Evolutionary conservation across 2,113 vertebrate species (phyloP).

Genomic region (Sinosuthora webbiana): DNA sequence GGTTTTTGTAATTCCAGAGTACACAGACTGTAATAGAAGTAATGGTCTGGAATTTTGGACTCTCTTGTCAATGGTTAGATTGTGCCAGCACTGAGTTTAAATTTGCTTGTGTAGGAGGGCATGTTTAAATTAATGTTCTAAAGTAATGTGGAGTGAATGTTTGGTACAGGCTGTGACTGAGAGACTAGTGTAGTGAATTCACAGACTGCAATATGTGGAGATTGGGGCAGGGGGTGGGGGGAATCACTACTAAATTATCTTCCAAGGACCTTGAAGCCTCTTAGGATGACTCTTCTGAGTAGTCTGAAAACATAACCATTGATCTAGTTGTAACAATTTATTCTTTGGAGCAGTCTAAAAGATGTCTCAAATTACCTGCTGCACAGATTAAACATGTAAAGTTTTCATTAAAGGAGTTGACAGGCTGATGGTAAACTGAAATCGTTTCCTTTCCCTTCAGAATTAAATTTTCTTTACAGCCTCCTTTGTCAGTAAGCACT

Average conservation of each 20-base stretch:
- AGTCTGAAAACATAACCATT: not conserved
- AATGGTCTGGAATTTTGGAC: not conserved
- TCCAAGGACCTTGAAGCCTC: not conserved
- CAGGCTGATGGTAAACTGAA: slow-evolving; percentile 35
- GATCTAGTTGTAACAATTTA: not conserved
- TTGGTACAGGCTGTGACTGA: not conserved
- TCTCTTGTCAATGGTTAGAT: not conserved
- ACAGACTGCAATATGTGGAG: not conserved
- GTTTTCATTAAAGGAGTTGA: slow-evolving; percentile 27
- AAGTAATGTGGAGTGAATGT: not conserved
- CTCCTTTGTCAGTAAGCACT: not conserved
- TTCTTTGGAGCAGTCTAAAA: not conserved
- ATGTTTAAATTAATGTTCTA: not conserved
- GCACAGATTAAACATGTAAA: not conserved
- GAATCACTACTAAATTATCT: not conserved
- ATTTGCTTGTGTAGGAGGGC: not conserved
- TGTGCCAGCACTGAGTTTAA: not conserved
- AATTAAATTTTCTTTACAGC: slow-evolving; percentile 30
- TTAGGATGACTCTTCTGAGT: not conserved
- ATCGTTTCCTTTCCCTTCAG: not conserved
- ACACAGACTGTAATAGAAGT: not conserved
- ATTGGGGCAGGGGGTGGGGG: fast-evolving
- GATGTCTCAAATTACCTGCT: not conserved
- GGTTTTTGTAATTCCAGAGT: not conserved
- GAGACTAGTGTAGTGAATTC: not conserved